Percentiles rank a stretch among this genome's conserved stretches.
These are phyloP conservation scores for Colletes collaris DNA, from an alignment of 2,888 invertebrate genomes.

Conservation along the genomic window DNA sequence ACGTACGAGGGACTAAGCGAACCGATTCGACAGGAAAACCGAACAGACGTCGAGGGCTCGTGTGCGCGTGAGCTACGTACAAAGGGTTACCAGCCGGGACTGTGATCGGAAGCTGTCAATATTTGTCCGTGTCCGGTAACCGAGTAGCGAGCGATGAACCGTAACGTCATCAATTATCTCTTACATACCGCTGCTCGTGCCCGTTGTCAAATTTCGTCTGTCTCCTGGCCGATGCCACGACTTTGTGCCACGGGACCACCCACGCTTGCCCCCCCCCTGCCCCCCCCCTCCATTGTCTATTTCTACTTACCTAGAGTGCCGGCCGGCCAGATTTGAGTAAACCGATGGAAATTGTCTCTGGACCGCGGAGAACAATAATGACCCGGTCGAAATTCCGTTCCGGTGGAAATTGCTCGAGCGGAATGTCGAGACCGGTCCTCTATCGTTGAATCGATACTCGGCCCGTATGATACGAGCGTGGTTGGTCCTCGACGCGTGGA, in stretches of 20 bases:
- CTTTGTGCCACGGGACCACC: slow-evolving; percentile 1
- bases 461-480: slow-evolving; percentile 52
- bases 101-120: slow-evolving; percentile 74
- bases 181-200: slow-evolving; percentile 67
- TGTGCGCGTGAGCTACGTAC: slow-evolving; percentile 61
- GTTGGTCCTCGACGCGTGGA: slow-evolving; percentile 57
- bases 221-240: slow-evolving; percentile 26
- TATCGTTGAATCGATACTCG: slow-evolving; percentile 66
- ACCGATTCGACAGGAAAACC: slow-evolving; percentile 63
- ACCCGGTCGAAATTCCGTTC: slow-evolving; percentile 71
- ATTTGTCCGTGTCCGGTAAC: slow-evolving; percentile 75
- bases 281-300: slow-evolving; percentile 23
- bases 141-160: slow-evolving; percentile 73
- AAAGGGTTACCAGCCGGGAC: slow-evolving; percentile 60
- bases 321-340: slow-evolving; percentile 62
- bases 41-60: slow-evolving; percentile 57
- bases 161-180: slow-evolving; percentile 79
- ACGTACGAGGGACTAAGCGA: slow-evolving; percentile 39
- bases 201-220: slow-evolving; percentile 65
- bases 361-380: slow-evolving; percentile 73
- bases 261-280: slow-evolving; percentile 21
- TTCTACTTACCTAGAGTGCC: slow-evolving; percentile 51
- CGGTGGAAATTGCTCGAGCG: slow-evolving; percentile 60
- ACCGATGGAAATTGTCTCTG: slow-evolving; percentile 72
- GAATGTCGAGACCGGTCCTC: slow-evolving; percentile 62